Percentiles rank a stretch among this genome's conserved stretches.
Conservation (phyloP, 2,797 vertebrate genomes). For the Acanthopagrus latus region DNA sequence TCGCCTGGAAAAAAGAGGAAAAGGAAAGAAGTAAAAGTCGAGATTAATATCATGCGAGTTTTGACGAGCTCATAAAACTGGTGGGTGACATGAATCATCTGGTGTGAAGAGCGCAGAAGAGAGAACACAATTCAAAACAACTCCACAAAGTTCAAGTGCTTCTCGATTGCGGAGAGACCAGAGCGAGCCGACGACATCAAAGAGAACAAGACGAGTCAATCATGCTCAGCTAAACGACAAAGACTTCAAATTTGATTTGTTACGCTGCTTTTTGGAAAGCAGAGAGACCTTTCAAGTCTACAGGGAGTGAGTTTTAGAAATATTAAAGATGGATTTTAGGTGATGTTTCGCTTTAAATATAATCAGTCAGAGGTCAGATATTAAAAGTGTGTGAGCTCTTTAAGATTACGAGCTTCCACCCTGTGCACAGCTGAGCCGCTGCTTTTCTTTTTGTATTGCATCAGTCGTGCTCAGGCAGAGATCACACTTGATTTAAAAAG, state of each 20-base stretch:
- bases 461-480: no score
- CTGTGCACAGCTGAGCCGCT: neutral
- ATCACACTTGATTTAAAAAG: neutral
- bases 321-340: conserved; percentile 2
- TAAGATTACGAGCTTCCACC: neutral
- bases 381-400: neutral
- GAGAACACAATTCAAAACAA: neutral
- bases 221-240: conserved; percentile 47
- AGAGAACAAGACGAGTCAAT: conserved; percentile 40
- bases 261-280: conserved; percentile 27
- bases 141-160: neutral
- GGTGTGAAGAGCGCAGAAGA: neutral
- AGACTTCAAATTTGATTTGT: conserved; percentile 50
- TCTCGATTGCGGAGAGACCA: neutral
- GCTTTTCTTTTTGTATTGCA: neutral
- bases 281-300: conserved; percentile 31
- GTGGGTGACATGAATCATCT: neutral
- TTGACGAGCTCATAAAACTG: neutral
- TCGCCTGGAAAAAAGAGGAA: neutral
- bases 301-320: neutral
- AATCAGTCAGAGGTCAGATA: conserved; percentile 7
- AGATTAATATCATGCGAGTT: neutral
- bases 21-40: neutral
- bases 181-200: conserved; percentile 17
- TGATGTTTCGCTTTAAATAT: conserved; percentile 3